These are phyloP conservation scores for Cyclophora punctaria DNA, from an alignment of 2,888 invertebrate genomes.

Conservation along the genomic window DNA sequence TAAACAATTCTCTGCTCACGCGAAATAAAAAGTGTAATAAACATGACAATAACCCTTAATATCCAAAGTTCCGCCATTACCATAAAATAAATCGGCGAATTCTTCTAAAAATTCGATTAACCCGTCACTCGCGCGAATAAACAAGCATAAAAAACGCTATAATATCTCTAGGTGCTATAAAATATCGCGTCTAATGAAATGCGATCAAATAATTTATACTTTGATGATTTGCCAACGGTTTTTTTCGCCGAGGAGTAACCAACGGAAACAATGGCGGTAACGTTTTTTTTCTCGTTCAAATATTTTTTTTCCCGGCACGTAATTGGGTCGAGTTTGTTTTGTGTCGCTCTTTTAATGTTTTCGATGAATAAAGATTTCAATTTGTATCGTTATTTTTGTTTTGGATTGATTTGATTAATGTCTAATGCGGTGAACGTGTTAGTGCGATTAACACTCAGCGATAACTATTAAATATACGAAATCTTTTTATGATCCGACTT, in stretches of 20 bases:
- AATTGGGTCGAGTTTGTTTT: conserved; percentile 1
- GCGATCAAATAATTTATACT: conserved; percentile 15
- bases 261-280: conserved; percentile 1
- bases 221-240: conserved; percentile 12
- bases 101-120: conserved; percentile 5
- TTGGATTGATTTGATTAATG: too few species aligned
- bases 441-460: too few species aligned
- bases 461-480: too few species aligned
- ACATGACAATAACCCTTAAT: not conserved
- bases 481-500: too few species aligned
- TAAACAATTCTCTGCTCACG: too few species aligned
- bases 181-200: conserved; percentile 15
- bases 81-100: not conserved
- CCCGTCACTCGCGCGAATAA: conserved; percentile 11
- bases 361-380: too few species aligned
- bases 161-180: conserved; percentile 14
- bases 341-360: not conserved
- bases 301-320: not conserved
- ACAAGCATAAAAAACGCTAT: conserved; percentile 10
- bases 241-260: conserved; percentile 1
- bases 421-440: too few species aligned
- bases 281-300: not conserved
- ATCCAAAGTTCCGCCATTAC: not conserved
- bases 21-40: too few species aligned
- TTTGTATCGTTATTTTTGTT: too few species aligned